Evolutionary conservation across 2,888 invertebrate genomes (phyloP).

Genomic region (Teleogryllus oceanicus): DNA sequence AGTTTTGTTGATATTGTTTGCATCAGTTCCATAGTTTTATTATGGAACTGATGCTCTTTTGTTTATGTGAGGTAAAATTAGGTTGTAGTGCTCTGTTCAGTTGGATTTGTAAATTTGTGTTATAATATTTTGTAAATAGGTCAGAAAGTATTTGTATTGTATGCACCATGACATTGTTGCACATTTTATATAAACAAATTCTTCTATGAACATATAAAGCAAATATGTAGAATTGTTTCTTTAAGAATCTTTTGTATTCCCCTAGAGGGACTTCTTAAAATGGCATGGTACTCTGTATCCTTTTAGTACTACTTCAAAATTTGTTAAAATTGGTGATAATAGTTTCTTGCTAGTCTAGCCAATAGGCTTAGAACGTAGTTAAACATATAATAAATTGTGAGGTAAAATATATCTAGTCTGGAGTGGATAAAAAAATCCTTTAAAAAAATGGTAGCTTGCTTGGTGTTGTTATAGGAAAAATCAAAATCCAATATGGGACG

Average conservation of each 20-base stretch:
- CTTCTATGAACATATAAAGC: neutral
- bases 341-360: conserved; percentile 33
- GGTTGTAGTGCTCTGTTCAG: conserved; percentile 25
- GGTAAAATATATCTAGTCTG: conserved; percentile 33
- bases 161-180: conserved; percentile 33
- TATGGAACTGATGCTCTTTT: conserved; percentile 26
- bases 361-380: conserved; percentile 29
- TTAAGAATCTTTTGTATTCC: conserved; percentile 19
- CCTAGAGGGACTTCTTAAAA: conserved; percentile 26
- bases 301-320: conserved; percentile 34
- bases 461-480: conserved; percentile 32
- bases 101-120: conserved; percentile 48
- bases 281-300: conserved; percentile 39
- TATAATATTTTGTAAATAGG: conserved; percentile 52
- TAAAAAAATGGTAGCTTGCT: conserved; percentile 31
- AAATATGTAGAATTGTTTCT: neutral
- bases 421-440: conserved; percentile 29
- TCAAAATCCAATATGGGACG: conserved; percentile 20
- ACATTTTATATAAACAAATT: conserved; percentile 34
- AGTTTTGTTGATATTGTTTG: conserved; percentile 24
- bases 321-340: conserved; percentile 28
- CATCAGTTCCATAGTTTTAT: conserved; percentile 30
- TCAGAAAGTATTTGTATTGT: conserved; percentile 40
- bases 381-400: conserved; percentile 28
- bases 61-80: conserved; percentile 21